Conservation (phyloP, 2,888 invertebrate species). For the Anoplius nigerrimus region DNA sequence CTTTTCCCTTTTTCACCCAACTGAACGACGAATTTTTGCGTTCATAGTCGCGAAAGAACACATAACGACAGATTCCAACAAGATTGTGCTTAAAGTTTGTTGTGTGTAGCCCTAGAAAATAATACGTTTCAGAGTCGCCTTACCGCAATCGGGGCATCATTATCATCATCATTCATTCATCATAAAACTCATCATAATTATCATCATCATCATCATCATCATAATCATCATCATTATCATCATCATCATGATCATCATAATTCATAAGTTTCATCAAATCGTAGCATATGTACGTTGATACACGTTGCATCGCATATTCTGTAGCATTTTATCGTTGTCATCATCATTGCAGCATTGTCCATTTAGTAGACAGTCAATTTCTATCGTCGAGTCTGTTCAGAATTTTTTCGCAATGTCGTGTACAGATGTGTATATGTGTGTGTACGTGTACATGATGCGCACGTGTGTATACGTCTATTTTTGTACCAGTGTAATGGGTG, state of each 20-base stretch:
- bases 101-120: conserved; percentile 23
- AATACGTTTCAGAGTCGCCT: conserved; percentile 57
- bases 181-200: conserved; percentile 30
- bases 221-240: conserved; percentile 41
- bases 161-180: conserved; percentile 40
- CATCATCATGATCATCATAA: conserved; percentile 30
- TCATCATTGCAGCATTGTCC: conserved; percentile 35
- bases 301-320: conserved; percentile 30
- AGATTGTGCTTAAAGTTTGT: conserved; percentile 2
- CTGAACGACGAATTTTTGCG: too few species aligned
- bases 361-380: conserved; percentile 38
- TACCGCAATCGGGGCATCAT: conserved; percentile 62
- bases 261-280: conserved; percentile 43
- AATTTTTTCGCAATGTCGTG: conserved; percentile 35
- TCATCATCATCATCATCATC: conserved; percentile 34
- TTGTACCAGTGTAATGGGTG: too few species aligned
- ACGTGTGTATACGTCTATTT: neutral
- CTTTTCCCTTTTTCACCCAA: too few species aligned
- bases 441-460: neutral
- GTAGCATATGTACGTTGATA: conserved; percentile 22
- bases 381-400: conserved; percentile 27
- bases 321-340: conserved; percentile 42
- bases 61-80: conserved; percentile 5
- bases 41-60: neutral
- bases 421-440: neutral